Evolutionary conservation across 2,888 invertebrate species (phyloP).

Genomic region (Amphipoea oculea): DNA sequence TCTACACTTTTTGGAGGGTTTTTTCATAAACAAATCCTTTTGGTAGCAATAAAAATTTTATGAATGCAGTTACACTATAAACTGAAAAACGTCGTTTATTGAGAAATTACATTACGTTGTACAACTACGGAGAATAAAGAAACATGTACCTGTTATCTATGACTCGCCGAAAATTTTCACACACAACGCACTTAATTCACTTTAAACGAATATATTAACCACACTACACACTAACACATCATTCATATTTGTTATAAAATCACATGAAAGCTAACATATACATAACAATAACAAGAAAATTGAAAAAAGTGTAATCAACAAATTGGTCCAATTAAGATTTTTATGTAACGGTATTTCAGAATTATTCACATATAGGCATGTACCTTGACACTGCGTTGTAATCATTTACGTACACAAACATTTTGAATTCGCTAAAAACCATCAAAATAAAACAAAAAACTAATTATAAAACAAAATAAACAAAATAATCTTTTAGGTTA

Average conservation of each 20-base stretch:
- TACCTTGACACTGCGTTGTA: not conserved
- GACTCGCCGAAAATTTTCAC: not conserved
- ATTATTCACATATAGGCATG: not conserved
- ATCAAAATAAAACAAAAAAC: constrained; percentile 40
- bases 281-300: constrained; percentile 9
- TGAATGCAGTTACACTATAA: not conserved
- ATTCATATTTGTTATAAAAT: constrained; percentile 7
- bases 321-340: constrained; percentile 29
- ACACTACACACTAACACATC: constrained; percentile 21
- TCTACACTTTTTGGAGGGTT: constrained; percentile 26
- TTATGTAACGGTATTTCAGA: constrained; percentile 24
- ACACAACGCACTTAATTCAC: constrained; percentile 24
- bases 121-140: not conserved
- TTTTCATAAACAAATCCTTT: not conserved
- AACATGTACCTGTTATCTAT: constrained; percentile 31
- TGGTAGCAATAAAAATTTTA: not conserved
- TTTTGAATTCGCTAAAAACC: not conserved
- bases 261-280: not conserved
- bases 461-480: constrained; percentile 65
- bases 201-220: constrained; percentile 7
- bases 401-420: not conserved
- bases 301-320: constrained; percentile 14
- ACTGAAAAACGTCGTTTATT: not conserved
- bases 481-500: constrained; percentile 68
- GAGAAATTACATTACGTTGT: constrained; percentile 2